Percentiles rank a stretch among this genome's conserved stretches.
phyloP scores from a whole-genome alignment of 1,140 invertebrate species.

The Rhynchophorus ferrugineus region DNA sequence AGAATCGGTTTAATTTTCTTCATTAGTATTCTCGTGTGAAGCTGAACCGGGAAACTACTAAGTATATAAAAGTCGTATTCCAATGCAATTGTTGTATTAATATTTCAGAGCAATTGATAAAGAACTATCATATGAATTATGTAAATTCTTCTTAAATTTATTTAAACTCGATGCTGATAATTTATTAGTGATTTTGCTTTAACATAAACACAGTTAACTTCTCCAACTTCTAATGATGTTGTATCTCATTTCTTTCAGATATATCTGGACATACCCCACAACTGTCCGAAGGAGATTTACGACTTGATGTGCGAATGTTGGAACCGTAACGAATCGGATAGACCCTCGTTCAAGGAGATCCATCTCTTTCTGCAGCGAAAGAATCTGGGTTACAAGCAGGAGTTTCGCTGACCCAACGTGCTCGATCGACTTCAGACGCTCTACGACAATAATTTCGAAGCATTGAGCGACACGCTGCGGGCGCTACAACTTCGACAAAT shows the following conservation, averaged over 20 bases:
- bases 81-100: no score
- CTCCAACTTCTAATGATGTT: no score
- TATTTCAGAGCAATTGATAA: no score
- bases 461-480: slow-evolving; percentile 22
- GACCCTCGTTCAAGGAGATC: slow-evolving; percentile 81
- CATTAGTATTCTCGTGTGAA: no score
- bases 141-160: no score
- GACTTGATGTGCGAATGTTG: slow-evolving; percentile 88
- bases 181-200: no score
- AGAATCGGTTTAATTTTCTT: no score
- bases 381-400: slow-evolving; percentile 65
- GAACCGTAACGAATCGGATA: slow-evolving; percentile 66
- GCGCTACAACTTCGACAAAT: neutral
- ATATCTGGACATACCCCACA: slow-evolving; percentile 65
- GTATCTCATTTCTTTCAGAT: slow-evolving; percentile 51
- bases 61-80: no score
- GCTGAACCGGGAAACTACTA: no score
- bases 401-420: slow-evolving; percentile 32
- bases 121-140: no score
- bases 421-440: slow-evolving; percentile 7
- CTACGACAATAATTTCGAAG: slow-evolving; percentile 30
- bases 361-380: slow-evolving; percentile 81
- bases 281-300: slow-evolving; percentile 76
- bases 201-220: no score
- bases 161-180: no score